A percentile compares a stretch with the other conserved stretches of the same genome.
Conservation (phyloP, 2,113 vertebrate genomes). For the Paradoxurus hermaphroditus region DNA sequence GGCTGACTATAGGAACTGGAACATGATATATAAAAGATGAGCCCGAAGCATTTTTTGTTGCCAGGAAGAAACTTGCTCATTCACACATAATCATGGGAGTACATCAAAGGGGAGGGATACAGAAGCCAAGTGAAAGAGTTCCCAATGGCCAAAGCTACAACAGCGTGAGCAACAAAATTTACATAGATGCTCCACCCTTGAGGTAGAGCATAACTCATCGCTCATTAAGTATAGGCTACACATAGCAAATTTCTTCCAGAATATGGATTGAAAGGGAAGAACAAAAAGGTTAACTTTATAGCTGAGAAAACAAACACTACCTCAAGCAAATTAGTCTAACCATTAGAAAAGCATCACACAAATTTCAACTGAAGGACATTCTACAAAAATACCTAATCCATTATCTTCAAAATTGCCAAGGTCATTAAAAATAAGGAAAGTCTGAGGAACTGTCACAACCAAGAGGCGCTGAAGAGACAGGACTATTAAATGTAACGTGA, state of each 20-base stretch:
- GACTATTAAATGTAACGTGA: not conserved
- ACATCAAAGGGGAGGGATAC: not conserved
- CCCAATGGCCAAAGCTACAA: not conserved
- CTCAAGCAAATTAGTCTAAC: not conserved
- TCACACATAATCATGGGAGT: not conserved
- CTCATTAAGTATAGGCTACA: not conserved
- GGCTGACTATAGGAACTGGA: not conserved
- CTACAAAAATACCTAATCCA: not conserved
- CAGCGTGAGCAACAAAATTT: not conserved
- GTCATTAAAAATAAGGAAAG: slow-evolving; percentile 13
- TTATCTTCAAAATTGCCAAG: slow-evolving; percentile 28
- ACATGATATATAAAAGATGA: not conserved
- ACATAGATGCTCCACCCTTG: not conserved
- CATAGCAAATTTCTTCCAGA: not conserved
- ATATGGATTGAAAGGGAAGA: not conserved
- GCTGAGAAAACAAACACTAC: not conserved
- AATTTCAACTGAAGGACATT: not conserved
- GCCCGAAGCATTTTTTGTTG: not conserved
- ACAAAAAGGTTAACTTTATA: not conserved
- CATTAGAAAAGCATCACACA: not conserved
- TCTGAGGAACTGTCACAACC: not conserved
- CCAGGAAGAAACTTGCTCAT: slow-evolving; percentile 2
- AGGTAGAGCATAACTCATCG: not conserved
- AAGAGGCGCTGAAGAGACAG: not conserved
- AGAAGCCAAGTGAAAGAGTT: not conserved